Evolutionary conservation across 2,888 invertebrate species (phyloP).

Genomic region (Pegoplata infirma): DNA sequence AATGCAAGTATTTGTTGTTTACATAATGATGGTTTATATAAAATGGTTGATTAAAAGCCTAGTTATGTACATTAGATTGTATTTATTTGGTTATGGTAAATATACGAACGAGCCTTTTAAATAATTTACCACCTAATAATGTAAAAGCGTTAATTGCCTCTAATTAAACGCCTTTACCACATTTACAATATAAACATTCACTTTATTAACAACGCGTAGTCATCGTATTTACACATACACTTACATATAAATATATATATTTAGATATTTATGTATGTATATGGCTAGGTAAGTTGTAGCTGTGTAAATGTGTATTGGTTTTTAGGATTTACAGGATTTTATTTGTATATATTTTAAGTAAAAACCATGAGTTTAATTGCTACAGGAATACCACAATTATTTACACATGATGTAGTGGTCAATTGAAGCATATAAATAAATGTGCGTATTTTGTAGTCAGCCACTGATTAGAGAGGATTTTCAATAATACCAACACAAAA

Average conservation of each 20-base stretch:
- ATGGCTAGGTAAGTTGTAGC: neutral
- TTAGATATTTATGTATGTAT: too few species aligned
- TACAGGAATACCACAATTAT: slow-evolving; percentile 53
- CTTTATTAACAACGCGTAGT: slow-evolving; percentile 1
- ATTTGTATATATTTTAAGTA: slow-evolving; percentile 3
- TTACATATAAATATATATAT: too few species aligned
- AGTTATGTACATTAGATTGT: neutral
- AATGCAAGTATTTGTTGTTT: too few species aligned
- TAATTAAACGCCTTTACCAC: slow-evolving; percentile 54
- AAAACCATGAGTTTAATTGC: slow-evolving; percentile 43
- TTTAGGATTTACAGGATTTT: slow-evolving; percentile 10
- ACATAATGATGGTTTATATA: too few species aligned
- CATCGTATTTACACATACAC: too few species aligned
- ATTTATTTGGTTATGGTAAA: slow-evolving; percentile 23
- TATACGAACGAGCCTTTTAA: slow-evolving; percentile 38
- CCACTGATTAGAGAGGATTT: slow-evolving; percentile 47
- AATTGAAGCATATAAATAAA: slow-evolving; percentile 45
- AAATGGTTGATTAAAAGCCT: slow-evolving; percentile 9
- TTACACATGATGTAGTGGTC: slow-evolving; percentile 53
- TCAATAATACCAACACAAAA: slow-evolving; percentile 13
- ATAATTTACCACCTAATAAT: slow-evolving; percentile 47
- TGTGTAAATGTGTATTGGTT: neutral
- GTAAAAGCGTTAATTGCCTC: slow-evolving; percentile 56
- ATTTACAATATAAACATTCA: slow-evolving; percentile 32
- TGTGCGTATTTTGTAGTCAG: slow-evolving; percentile 15